Percentiles rank a stretch among this genome's conserved stretches.
phyloP scores from a whole-genome alignment of 2,113 vertebrate genomes.

The Vulpes lagopus region DNA sequence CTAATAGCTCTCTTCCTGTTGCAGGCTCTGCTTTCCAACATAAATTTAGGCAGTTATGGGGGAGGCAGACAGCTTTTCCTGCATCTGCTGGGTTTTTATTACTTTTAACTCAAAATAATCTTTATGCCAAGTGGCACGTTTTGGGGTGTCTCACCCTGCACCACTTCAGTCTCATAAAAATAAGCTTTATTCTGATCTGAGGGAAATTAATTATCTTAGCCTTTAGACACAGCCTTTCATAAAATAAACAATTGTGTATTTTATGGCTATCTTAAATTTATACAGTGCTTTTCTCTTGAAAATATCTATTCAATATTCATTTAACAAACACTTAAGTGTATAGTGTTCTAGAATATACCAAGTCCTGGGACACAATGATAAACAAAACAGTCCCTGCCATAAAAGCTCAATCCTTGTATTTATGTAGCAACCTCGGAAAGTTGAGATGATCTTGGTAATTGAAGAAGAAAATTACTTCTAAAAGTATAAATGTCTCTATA shows the following conservation, averaged over 20 bases:
- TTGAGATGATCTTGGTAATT: background rate
- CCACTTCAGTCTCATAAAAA: background rate
- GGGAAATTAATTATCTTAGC: slow-evolving; percentile 25
- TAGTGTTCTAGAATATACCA: background rate
- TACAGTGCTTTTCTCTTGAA: slow-evolving; percentile 9
- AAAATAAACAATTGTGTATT: background rate
- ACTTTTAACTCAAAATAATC: background rate
- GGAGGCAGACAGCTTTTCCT: background rate
- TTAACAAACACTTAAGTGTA: background rate
- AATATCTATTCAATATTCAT: slow-evolving; percentile 37
- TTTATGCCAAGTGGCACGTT: background rate
- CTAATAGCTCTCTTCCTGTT: background rate
- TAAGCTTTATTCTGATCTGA: slow-evolving; percentile 14
- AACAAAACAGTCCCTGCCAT: background rate
- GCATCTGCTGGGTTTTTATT: background rate
- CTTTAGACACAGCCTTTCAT: slow-evolving; percentile 18
- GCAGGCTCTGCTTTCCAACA: background rate
- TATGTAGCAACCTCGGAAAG: background rate
- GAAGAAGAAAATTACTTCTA: slow-evolving; percentile 33
- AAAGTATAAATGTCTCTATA: slow-evolving; percentile 31
- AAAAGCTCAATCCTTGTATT: background rate
- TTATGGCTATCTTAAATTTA: slow-evolving; percentile 40
- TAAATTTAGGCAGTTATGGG: background rate
- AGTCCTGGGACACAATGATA: background rate
- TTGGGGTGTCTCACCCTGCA: background rate